Evolutionary conservation across 2,113 vertebrate genomes (phyloP), one percentile per base, ranked within the genome.

Genomic region (Axis porcinus): DNA sequence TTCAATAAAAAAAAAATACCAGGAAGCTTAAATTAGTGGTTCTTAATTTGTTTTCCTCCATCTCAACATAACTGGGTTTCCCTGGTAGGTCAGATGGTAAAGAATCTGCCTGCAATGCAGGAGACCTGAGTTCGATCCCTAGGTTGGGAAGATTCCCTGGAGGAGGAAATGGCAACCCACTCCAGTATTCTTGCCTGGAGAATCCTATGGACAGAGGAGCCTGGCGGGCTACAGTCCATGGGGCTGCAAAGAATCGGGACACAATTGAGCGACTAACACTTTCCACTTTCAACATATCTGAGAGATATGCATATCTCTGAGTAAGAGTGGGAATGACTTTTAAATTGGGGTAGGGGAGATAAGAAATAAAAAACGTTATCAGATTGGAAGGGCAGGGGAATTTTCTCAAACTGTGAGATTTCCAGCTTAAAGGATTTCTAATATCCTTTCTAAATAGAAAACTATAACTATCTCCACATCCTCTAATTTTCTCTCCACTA

Each of bases 321-420:
- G 19, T 67, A 36, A 89, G 23, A 36, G 23, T 30, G 14, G 43
- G 43, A 50, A 82, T 17, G 36, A 54, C 76, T 97, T 96, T 50
- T 52, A 90, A 36, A 92, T 45, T 82, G 62, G 83, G 47, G 30
- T 25, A 15, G 19, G 36, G 3, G n/a, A 92, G 36, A 82, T 78
- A 67, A 93, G 91, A 60, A 82, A 95, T 30, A 76, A 92, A 60
- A 85, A 15, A 92, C 47, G 14, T 58, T 57, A 78, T 17, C 93
- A 84, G 52, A 70, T 74, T 15, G 23, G 54, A 60, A 23, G 33
- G n/a, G 15, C 10, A 70, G 43, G 25, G 43, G 70, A n/a, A 21
- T 85, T 86, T 96, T 83, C 82, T 97, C 40, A 67, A 91, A 82
- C 47, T 76, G 3, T 76, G n/a, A 70, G 50, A 88, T 58, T 97